These are phyloP conservation scores for Drosophila melanocephala DNA, from an alignment of 2,888 invertebrate species.

Conservation along the genomic window DNA sequence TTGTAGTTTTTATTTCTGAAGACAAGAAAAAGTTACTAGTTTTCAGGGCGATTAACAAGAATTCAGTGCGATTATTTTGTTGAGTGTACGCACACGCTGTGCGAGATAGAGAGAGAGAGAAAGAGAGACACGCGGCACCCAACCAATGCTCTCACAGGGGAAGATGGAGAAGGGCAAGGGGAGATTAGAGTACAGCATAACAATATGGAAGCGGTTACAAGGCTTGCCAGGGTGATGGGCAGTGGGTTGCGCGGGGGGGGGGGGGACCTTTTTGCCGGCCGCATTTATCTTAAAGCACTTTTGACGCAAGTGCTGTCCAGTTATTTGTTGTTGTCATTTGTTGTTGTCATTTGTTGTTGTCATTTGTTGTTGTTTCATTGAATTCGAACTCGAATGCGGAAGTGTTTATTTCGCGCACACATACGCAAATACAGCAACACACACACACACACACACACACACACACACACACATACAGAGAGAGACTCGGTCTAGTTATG, in stretches of 20 bases:
- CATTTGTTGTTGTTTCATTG: slow-evolving; percentile 59
- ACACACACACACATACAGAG: slow-evolving; percentile 14
- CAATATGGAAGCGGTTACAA: slow-evolving; percentile 3
- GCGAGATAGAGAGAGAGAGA: background rate
- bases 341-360: slow-evolving; percentile 49
- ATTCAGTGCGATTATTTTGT: slow-evolving; percentile 1
- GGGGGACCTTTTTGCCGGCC: slow-evolving; percentile 49
- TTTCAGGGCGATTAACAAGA: background rate
- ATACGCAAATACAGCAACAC: slow-evolving; percentile 62
- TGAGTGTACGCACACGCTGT: background rate
- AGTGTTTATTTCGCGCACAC: slow-evolving; percentile 69
- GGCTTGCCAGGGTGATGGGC: background rate
- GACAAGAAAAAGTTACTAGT: too few relatives aligned
- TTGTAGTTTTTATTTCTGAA: too few relatives aligned
- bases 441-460: slow-evolving; percentile 26
- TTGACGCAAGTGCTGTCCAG: slow-evolving; percentile 50
- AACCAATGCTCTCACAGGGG: slow-evolving; percentile 2
- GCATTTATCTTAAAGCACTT: slow-evolving; percentile 55
- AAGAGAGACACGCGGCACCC: background rate
- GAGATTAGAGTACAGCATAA: background rate
- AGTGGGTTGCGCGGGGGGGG: background rate
- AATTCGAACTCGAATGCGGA: slow-evolving; percentile 74
- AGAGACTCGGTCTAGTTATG: slow-evolving; percentile 23
- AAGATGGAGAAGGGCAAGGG: background rate
- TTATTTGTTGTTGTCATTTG: slow-evolving; percentile 26